A percentile compares a stretch with the other conserved stretches of the same genome.
phyloP scores from a whole-genome alignment of 2,113 vertebrate genomes.

The Leiothrix lutea region DNA sequence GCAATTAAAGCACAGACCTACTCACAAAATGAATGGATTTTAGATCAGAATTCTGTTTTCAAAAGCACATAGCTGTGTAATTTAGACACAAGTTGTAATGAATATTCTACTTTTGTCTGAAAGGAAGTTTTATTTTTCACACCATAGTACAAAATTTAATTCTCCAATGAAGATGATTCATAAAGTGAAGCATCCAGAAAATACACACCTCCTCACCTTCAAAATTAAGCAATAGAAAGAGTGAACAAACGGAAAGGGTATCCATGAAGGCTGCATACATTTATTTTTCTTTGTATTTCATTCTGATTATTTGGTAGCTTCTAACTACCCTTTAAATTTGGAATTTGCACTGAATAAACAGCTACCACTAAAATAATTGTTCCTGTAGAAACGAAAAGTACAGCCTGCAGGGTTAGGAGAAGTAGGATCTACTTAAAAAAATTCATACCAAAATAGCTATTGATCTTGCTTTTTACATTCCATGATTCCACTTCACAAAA shows the following conservation, averaged over 20 bases:
- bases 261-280: accelerated
- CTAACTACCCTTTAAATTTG: not conserved
- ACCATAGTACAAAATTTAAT: not conserved
- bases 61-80: not conserved
- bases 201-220: not conserved
- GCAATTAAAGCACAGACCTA: not conserved
- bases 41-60: not conserved
- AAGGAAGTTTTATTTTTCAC: not conserved
- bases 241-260: not conserved
- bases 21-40: not conserved
- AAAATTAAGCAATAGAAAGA: not conserved
- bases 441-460: not conserved
- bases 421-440: not conserved
- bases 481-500: not conserved
- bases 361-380: not conserved
- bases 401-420: not conserved
- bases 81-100: not conserved
- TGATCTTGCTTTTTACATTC: not conserved
- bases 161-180: not conserved
- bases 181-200: not conserved
- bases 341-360: not conserved
- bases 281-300: not conserved
- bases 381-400: not conserved
- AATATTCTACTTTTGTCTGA: not conserved
- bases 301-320: not conserved